Percentiles rank a stretch among this genome's conserved stretches.
phyloP scores from a whole-genome alignment of 2,888 invertebrate species.

The Temnothorax ravouxi region DNA sequence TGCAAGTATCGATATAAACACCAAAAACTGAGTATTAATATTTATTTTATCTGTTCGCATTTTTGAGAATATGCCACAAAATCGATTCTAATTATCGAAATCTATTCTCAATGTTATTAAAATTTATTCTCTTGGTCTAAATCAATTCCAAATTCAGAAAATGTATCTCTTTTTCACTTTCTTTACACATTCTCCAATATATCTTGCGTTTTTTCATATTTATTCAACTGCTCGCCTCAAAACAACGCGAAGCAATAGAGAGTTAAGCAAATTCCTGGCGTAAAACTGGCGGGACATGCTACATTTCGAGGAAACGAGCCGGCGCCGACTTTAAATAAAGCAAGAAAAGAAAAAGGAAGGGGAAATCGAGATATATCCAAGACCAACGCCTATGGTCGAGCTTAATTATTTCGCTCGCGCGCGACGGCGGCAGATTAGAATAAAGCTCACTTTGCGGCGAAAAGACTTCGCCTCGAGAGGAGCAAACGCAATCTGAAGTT shows the following conservation, averaged over 20 bases:
- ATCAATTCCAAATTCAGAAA: background rate
- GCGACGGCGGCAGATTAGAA: slow-evolving; percentile 66
- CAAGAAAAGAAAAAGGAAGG: slow-evolving; percentile 43
- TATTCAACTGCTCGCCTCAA: slow-evolving; percentile 12
- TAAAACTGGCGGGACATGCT: slow-evolving; percentile 15
- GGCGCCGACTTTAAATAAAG: slow-evolving; percentile 41
- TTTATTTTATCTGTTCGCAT: background rate
- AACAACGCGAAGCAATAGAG: slow-evolving; percentile 34
- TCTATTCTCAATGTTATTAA: background rate
- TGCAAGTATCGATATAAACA: background rate
- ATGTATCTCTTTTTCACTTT: background rate
- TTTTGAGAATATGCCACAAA: background rate
- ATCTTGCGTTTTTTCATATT: slow-evolving; percentile 1
- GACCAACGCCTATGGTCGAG: slow-evolving; percentile 47
- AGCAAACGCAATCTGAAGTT: slow-evolving; percentile 68
- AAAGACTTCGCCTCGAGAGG: slow-evolving; percentile 52
- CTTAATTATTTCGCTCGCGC: slow-evolving; percentile 69
- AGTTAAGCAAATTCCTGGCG: slow-evolving; percentile 41
- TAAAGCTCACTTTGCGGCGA: slow-evolving; percentile 64
- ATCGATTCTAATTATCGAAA: background rate
- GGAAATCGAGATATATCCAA: slow-evolving; percentile 59
- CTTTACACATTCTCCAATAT: slow-evolving; percentile 16
- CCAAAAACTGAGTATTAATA: background rate
- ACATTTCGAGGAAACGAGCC: slow-evolving; percentile 40
- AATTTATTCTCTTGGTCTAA: background rate